Percentiles rank a stretch among this genome's conserved stretches.
These are phyloP conservation scores for Xestoiulus laeticollis DNA, from an alignment of 2,888 invertebrate genomes.

Conservation along the genomic window DNA sequence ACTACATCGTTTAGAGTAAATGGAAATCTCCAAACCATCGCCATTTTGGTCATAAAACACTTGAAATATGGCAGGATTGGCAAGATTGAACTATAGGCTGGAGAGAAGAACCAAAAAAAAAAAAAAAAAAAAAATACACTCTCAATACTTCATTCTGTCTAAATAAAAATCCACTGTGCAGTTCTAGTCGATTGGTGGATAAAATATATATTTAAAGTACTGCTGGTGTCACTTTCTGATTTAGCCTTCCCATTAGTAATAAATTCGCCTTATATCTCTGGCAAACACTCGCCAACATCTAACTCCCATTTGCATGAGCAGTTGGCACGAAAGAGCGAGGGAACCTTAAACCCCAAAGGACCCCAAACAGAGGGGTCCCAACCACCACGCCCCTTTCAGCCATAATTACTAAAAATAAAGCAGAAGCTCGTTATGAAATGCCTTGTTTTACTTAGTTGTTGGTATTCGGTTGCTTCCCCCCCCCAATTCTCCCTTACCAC, in stretches of 20 bases:
- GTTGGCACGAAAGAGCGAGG: conserved; percentile 45
- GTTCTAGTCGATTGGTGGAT: conserved; percentile 16
- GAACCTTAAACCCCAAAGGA: conserved; percentile 12
- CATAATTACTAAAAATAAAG: conserved; percentile 46
- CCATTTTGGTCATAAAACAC: conserved; percentile 9
- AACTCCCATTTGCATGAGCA: conserved; percentile 41
- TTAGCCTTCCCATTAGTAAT: conserved; percentile 38
- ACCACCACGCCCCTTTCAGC: conserved; percentile 45
- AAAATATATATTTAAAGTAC: conserved; percentile 48
- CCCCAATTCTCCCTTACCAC: no score
- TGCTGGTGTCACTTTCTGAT: conserved; percentile 44
- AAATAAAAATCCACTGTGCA: conserved; percentile 31
- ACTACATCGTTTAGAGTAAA: conserved; percentile 19
- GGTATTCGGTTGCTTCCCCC: no score
- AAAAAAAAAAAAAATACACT: no score
- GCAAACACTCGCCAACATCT: conserved; percentile 46
- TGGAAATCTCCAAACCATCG: background rate
- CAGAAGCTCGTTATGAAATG: conserved; percentile 15
- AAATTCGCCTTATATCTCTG: conserved; percentile 43
- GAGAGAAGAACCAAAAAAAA: background rate
- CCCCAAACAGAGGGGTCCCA: background rate
- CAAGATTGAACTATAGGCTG: background rate
- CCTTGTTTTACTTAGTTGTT: background rate
- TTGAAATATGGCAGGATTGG: conserved; percentile 34
- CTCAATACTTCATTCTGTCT: background rate